phyloP scores from a whole-genome alignment of 2,113 vertebrate genomes.

The Steatornis caripensis region DNA sequence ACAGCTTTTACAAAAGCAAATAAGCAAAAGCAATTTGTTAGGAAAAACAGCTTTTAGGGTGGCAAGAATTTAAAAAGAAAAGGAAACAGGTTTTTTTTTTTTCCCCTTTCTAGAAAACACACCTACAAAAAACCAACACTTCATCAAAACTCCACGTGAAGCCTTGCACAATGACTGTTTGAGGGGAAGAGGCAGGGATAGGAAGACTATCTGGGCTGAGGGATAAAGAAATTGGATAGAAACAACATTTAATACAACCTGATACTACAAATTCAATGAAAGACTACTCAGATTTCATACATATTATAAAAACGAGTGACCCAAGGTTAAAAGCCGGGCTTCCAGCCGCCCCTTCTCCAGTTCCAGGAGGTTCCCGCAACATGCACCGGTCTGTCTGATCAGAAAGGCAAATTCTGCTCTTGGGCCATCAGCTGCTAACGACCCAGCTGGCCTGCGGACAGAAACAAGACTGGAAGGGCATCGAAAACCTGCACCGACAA shows the following conservation, averaged over 20 bases:
- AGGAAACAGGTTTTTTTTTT: not conserved
- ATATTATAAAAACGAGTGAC: not conserved
- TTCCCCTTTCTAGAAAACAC: not conserved
- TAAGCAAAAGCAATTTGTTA: not conserved
- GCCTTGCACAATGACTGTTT: not conserved
- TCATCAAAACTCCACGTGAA: not conserved
- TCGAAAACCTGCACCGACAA: not conserved
- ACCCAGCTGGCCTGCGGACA: not conserved
- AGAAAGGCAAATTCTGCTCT: not conserved
- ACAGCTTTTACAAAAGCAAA: not conserved
- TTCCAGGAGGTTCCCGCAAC: not conserved
- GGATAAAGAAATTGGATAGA: not conserved
- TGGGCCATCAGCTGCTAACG: not conserved
- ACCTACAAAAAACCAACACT: not conserved
- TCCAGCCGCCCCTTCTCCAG: not conserved
- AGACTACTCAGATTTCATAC: not conserved
- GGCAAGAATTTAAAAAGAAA: not conserved
- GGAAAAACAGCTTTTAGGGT: not conserved
- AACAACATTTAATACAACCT: not conserved
- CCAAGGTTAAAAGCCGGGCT: not conserved
- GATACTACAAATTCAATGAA: not conserved
- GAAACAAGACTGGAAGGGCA: not conserved
- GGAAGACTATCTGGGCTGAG: too few relatives aligned
- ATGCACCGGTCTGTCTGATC: accelerated
- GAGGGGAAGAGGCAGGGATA: not conserved